These are phyloP conservation scores for Brenthis daphne DNA, from an alignment of 2,888 invertebrate species.

Conservation along the genomic window DNA sequence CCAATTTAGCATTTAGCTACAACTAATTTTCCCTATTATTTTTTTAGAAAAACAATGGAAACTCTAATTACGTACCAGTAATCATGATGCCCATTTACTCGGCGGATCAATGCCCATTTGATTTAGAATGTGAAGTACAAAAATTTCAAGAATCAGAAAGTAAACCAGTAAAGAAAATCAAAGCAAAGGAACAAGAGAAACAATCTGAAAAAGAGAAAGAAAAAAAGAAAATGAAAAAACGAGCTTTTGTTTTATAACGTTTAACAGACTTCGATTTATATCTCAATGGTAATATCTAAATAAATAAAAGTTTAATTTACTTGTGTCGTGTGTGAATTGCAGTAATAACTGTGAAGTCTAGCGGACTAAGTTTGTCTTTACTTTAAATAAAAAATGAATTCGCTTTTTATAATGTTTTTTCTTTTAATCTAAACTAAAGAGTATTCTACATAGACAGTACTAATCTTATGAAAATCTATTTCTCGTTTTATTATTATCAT, in stretches of 20 bases:
- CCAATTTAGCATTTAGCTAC: too few relatives aligned
- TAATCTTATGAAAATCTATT: too few relatives aligned
- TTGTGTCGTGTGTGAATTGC: too few relatives aligned
- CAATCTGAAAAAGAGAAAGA: constrained; percentile 54
- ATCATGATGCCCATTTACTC: constrained; percentile 73
- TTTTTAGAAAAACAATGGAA: constrained; percentile 49
- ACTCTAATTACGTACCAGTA: constrained; percentile 64
- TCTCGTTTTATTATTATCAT: too few relatives aligned
- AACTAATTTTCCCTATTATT: not conserved
- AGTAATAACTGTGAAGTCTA: too few relatives aligned
- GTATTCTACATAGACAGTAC: too few relatives aligned
- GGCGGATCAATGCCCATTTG: constrained; percentile 68
- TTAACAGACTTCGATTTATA: constrained; percentile 67
- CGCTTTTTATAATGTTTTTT: too few relatives aligned
- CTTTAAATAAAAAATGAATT: too few relatives aligned
- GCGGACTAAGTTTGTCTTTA: too few relatives aligned
- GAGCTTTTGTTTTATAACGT: constrained; percentile 63
- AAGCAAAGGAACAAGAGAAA: constrained; percentile 38
- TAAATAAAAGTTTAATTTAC: not conserved
- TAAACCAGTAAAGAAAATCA: constrained; percentile 50
- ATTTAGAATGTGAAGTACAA: constrained; percentile 64
- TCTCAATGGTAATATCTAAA: constrained; percentile 62
- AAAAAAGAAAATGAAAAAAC: constrained; percentile 59
- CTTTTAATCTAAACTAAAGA: too few relatives aligned
- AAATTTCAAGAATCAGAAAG: constrained; percentile 55